Percentiles rank a stretch among this genome's conserved stretches.
These are phyloP conservation scores for Celastrina argiolus DNA, from an alignment of 2,888 invertebrate genomes.

Conservation along the genomic window DNA sequence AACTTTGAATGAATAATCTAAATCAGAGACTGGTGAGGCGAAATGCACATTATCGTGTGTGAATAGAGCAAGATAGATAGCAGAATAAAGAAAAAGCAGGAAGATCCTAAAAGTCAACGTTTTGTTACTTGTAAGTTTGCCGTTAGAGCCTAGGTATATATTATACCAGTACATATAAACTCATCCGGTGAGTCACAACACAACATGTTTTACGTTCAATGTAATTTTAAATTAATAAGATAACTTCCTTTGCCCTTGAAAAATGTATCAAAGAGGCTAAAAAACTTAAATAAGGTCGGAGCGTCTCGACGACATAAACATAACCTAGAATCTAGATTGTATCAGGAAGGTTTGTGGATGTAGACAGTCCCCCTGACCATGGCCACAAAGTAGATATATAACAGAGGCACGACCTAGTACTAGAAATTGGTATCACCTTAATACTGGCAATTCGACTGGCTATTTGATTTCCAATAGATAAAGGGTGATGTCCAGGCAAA, in stretches of 20 bases:
- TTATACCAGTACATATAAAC: constrained; percentile 28
- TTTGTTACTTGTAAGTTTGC: neutral
- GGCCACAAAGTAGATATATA: neutral
- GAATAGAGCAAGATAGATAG: neutral
- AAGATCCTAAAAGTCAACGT: neutral
- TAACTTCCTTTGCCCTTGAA: constrained; percentile 18
- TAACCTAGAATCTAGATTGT: neutral
- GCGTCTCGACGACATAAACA: neutral
- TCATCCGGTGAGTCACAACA: constrained; percentile 33
- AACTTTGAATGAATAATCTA: too few relatives aligned
- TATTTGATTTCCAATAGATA: too few relatives aligned
- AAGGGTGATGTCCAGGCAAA: too few relatives aligned
- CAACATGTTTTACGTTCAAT: constrained; percentile 24
- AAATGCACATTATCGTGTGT: too few relatives aligned
- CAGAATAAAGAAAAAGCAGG: neutral
- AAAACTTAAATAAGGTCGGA: constrained; percentile 4
- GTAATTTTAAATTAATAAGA: constrained; percentile 14
- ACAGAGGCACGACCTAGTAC: too few relatives aligned
- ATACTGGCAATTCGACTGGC: too few relatives aligned
- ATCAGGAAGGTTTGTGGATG: neutral
- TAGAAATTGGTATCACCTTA: too few relatives aligned
- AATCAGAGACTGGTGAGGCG: too few relatives aligned
- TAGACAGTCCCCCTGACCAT: neutral
- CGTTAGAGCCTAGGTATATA: constrained; percentile 28
- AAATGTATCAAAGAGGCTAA: constrained; percentile 17